phyloP scores from a whole-genome alignment of 2,797 vertebrate species.

The Pangasius mekongensis region DNA sequence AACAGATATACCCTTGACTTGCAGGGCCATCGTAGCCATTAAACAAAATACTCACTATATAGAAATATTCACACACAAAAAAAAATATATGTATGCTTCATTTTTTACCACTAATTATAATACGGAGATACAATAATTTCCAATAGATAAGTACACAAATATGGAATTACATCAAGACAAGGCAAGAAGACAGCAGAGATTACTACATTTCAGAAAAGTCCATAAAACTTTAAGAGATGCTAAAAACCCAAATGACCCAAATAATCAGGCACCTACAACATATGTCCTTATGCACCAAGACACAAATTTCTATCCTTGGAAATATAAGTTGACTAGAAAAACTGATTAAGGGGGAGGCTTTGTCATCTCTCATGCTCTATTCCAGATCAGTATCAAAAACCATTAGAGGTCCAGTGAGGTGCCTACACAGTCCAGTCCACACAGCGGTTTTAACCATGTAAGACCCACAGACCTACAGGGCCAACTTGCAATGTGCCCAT shows the following conservation, averaged over 20 bases:
- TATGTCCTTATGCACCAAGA: neutral
- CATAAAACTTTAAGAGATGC: neutral
- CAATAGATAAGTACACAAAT: neutral
- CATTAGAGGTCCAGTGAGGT: neutral
- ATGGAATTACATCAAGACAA: neutral
- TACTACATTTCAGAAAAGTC: neutral
- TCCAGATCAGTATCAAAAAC: neutral
- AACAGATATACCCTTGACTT: neutral
- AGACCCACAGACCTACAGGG: constrained; percentile 9
- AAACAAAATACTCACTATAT: neutral
- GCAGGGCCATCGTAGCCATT: neutral
- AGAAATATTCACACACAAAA: neutral
- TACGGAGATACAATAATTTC: neutral
- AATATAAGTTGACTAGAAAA: neutral
- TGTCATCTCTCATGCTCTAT: neutral
- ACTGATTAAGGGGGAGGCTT: neutral
- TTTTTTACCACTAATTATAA: neutral
- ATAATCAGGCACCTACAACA: neutral
- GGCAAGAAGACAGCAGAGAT: neutral
- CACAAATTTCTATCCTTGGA: neutral
- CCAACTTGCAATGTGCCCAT: constrained; percentile 20
- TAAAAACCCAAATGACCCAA: neutral
- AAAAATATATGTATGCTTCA: neutral
- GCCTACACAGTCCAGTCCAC: neutral
- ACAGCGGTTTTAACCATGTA: constrained; percentile 10